Evolutionary conservation across 1,140 invertebrate genomes (phyloP).

Genomic region (Nylanderia fulva): DNA sequence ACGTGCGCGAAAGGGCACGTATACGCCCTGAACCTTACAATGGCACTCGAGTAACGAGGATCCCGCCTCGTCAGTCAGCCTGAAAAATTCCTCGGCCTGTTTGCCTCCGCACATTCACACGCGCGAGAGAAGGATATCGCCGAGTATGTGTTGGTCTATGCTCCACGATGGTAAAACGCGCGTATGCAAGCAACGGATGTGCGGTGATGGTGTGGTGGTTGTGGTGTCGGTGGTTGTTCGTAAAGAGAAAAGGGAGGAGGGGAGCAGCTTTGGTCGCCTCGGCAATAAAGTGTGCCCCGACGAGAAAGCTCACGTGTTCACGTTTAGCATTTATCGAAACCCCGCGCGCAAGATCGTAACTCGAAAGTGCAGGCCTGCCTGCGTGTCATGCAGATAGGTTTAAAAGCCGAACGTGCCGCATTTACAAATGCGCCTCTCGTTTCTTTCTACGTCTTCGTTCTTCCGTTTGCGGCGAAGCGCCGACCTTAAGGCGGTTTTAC

Average conservation of each 20-base stretch:
- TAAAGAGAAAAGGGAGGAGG: neutral
- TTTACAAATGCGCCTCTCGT: slow-evolving; percentile 81
- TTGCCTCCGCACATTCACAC: slow-evolving; percentile 27
- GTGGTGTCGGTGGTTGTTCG: slow-evolving; percentile 65
- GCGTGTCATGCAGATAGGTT: slow-evolving; percentile 86
- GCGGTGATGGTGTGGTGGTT: slow-evolving; percentile 39
- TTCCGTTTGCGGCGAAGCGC: slow-evolving; percentile 12
- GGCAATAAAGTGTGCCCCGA: slow-evolving; percentile 81
- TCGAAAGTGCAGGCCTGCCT: slow-evolving; percentile 81
- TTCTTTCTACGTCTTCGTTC: neutral
- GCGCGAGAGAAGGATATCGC: slow-evolving; percentile 10
- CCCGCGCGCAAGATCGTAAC: slow-evolving; percentile 83
- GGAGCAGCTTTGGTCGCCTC: slow-evolving; percentile 54
- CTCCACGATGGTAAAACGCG: slow-evolving; percentile 41
- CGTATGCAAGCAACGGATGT: slow-evolving; percentile 6
- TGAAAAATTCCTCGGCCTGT: slow-evolving; percentile 57
- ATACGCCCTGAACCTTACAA: slow-evolving; percentile 48
- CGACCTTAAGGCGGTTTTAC: slow-evolving; percentile 47
- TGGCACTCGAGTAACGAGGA: slow-evolving; percentile 56
- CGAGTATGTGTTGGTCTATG: neutral
- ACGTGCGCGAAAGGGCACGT: slow-evolving; percentile 51
- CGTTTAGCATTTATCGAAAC: slow-evolving; percentile 86
- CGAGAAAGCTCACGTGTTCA: slow-evolving; percentile 85
- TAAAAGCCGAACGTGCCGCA: slow-evolving; percentile 85
- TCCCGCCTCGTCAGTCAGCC: slow-evolving; percentile 50